Base-by-base conservation (phyloP, 2,888 invertebrate species). In the Trimorus sp. region DNA sequence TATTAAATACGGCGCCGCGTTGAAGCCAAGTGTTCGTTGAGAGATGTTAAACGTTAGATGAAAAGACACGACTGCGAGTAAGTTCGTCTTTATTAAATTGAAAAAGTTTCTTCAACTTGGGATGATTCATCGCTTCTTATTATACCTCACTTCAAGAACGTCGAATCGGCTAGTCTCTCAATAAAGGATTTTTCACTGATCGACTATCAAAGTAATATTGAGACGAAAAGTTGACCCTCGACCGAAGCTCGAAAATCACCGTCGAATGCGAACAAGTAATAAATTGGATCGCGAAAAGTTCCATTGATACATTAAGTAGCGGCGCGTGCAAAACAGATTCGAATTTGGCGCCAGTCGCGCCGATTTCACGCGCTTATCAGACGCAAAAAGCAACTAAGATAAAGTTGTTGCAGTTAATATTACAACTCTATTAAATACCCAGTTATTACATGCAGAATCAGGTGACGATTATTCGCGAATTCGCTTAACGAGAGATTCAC, bases 81-180 rank as follows among this genome's bases (percentile, higher is more conserved):
- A 79, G 71, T 66, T 71, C 51, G 75, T 75, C 75, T 80, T 66
- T 75, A 81, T 81, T 81, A 77, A 69, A 81, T 81, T 77, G 77
- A 73, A 81, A 81, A 81, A 81, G 76, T 81, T 81, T 49, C 62
- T 40, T 38, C 38, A 49, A 69, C 77, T 76, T 75, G 12, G 68
- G 60, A 65, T 73, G 76, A 76, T 73, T 76, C 81, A 77, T 77
- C 76, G 69, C 62, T 68, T 73, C 81, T 69, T 68, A 73, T 81
- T 81, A 73, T 56, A 56, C 62, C 42, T 69, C 63, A 45, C 60
- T 63, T 74, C 69, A 12, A 49, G 36, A 68, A 66, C 54, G 56
- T 56, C 65, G 68, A 79, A 51, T 58, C 69, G 63, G 4, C 14
- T 54, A 63, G 74, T 16, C 14, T 38, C 48, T 38, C 80, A 38